phyloP scores from a whole-genome alignment of 2,797 vertebrate genomes.

The Taeniopygia guttata region DNA sequence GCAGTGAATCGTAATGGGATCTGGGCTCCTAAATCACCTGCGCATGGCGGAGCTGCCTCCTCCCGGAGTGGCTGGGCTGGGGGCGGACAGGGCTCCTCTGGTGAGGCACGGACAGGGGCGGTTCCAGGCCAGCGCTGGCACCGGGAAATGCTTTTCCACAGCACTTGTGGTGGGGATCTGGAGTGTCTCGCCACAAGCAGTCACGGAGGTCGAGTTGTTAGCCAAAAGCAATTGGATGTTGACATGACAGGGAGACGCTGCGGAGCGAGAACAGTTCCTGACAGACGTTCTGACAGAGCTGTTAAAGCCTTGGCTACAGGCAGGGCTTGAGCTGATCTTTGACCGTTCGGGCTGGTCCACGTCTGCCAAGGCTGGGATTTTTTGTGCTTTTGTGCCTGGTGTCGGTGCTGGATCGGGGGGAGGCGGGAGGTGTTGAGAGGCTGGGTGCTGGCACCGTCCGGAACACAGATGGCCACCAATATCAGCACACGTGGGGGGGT shows the following conservation, averaged over 20 bases:
- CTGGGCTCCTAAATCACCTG: conserved; percentile 46
- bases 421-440: background rate
- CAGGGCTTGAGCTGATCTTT: background rate
- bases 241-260: background rate
- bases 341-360: background rate
- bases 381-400: background rate
- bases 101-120: background rate
- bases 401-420: background rate
- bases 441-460: background rate
- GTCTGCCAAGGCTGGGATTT: background rate
- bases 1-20: conserved; percentile 9
- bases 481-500: fast-evolving
- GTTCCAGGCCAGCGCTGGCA: background rate
- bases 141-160: background rate
- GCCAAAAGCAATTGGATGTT: background rate
- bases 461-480: background rate
- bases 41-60: background rate
- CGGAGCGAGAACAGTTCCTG: background rate
- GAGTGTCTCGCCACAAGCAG: background rate
- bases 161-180: fast-evolving
- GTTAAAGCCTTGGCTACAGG: background rate
- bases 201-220: background rate
- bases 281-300: background rate
- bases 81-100: background rate
- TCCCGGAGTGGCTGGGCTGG: background rate